Conservation (phyloP, 1,140 invertebrate genomes). For the Dinothrombium tinctorium region DNA sequence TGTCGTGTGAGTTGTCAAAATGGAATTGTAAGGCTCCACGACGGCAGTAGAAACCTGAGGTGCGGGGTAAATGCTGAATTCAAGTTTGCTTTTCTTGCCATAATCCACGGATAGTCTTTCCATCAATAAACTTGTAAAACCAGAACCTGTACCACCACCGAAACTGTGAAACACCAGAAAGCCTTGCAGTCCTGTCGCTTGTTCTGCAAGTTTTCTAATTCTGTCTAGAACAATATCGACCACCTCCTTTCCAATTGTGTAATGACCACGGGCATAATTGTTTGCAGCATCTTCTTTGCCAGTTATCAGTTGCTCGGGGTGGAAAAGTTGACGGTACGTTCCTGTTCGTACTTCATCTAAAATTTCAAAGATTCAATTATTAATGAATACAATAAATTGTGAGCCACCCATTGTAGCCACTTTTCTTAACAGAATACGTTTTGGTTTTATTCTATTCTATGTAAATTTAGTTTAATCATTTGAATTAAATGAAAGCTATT, state of each 20-base stretch:
- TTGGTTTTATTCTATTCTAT: no score
- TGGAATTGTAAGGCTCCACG: constrained; percentile 67
- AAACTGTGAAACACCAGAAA: constrained; percentile 29
- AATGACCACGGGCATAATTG: constrained; percentile 31
- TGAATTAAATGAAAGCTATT: no score
- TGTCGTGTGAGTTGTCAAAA: constrained; percentile 50
- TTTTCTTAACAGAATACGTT: no score
- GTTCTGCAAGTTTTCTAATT: constrained; percentile 19
- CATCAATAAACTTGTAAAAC: constrained; percentile 46
- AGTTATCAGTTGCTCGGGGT: constrained; percentile 39
- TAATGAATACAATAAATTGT: no score
- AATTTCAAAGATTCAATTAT: no score
- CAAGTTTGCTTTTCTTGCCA: constrained; percentile 42
- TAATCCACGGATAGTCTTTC: constrained; percentile 41
- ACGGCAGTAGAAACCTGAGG: constrained; percentile 45
- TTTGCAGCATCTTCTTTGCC: constrained; percentile 38
- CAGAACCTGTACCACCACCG: constrained; percentile 38
- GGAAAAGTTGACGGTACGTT: constrained; percentile 35
- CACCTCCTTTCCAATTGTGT: constrained; percentile 43
- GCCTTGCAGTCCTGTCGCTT: constrained; percentile 22
- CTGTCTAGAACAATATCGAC: constrained; percentile 52
- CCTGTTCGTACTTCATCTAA: constrained; percentile 28
- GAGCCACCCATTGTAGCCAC: no score
- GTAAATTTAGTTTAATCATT: no score
- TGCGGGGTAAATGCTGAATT: constrained; percentile 52